These are phyloP conservation scores for Galleria mellonella DNA, from an alignment of 1,140 invertebrate genomes.

Conservation along the genomic window DNA sequence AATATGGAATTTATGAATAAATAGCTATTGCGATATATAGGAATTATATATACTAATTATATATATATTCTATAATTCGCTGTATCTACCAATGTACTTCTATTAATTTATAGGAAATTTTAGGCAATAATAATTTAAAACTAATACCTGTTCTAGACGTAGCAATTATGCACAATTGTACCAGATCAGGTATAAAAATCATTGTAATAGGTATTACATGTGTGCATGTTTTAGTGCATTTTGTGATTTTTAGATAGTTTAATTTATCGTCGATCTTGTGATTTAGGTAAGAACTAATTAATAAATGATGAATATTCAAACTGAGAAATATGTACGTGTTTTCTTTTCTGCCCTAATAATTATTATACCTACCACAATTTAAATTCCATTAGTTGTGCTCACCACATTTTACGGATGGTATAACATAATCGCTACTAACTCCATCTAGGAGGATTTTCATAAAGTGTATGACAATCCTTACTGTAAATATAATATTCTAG, in stretches of 20 bases:
- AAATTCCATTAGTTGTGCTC: no score
- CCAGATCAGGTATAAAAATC: slow-evolving; percentile 63
- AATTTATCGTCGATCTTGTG: slow-evolving; percentile 72
- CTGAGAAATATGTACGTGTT: slow-evolving; percentile 8
- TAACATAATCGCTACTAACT: no score
- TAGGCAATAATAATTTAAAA: slow-evolving; percentile 47
- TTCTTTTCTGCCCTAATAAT: not conserved
- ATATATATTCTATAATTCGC: slow-evolving; percentile 2
- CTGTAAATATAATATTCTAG: no score
- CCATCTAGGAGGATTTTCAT: no score
- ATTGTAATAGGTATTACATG: slow-evolving; percentile 50
- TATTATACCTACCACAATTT: no score
- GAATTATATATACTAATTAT: no score
- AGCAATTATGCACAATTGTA: slow-evolving; percentile 58
- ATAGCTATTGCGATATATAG: no score
- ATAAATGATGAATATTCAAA: slow-evolving; percentile 48
- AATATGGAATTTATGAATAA: no score
- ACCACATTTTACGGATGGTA: no score
- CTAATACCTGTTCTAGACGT: slow-evolving; percentile 42
- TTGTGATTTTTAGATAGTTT: slow-evolving; percentile 73
- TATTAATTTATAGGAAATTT: slow-evolving; percentile 34
- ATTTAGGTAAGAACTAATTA: slow-evolving; percentile 61
- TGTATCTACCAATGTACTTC: slow-evolving; percentile 17
- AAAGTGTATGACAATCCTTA: no score
- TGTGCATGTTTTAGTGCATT: slow-evolving; percentile 75